These are phyloP conservation scores for Resseliella maxima DNA, from an alignment of 2,888 invertebrate genomes.

Conservation along the genomic window DNA sequence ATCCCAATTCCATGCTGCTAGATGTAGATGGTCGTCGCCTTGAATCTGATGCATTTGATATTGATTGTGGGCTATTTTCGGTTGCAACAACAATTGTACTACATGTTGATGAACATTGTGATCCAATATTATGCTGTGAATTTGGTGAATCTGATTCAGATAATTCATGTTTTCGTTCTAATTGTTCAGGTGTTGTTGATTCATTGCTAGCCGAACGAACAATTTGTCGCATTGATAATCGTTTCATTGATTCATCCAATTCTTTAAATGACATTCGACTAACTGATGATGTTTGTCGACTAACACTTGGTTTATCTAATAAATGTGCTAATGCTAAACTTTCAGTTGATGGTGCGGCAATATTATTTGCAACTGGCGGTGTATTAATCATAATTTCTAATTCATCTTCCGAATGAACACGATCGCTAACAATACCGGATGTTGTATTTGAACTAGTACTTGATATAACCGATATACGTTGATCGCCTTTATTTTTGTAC, in stretches of 20 bases:
- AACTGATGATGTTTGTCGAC: slow-evolving; percentile 71
- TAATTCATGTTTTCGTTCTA: slow-evolving; percentile 61
- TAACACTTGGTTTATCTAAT: slow-evolving; percentile 72
- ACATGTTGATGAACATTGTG: slow-evolving; percentile 87
- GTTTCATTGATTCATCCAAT: slow-evolving; percentile 68
- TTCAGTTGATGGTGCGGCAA: slow-evolving; percentile 83
- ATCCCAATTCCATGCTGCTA: slow-evolving; percentile 85
- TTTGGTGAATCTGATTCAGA: slow-evolving; percentile 68
- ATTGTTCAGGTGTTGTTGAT: slow-evolving; percentile 60
- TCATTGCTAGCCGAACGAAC: slow-evolving; percentile 61
- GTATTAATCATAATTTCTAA: slow-evolving; percentile 88
- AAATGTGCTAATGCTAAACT: slow-evolving; percentile 84
- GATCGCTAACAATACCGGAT: slow-evolving; percentile 95
- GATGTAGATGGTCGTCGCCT: slow-evolving; percentile 79
- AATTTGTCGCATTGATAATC: slow-evolving; percentile 65
- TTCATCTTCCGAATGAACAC: slow-evolving; percentile 94
- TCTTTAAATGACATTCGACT: slow-evolving; percentile 67
- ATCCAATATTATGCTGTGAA: slow-evolving; percentile 75
- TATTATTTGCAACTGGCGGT: slow-evolving; percentile 79
- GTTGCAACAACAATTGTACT: slow-evolving; percentile 85
- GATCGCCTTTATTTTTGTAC: slow-evolving; percentile 78
- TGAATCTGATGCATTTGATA: slow-evolving; percentile 67
- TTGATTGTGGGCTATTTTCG: slow-evolving; percentile 64
- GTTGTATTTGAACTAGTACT: slow-evolving; percentile 97
- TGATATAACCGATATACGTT: slow-evolving; percentile 89